Percentiles rank a stretch among this genome's conserved stretches.
These are phyloP conservation scores for Catocala fraxini DNA, from an alignment of 2,888 invertebrate species.

Conservation along the genomic window DNA sequence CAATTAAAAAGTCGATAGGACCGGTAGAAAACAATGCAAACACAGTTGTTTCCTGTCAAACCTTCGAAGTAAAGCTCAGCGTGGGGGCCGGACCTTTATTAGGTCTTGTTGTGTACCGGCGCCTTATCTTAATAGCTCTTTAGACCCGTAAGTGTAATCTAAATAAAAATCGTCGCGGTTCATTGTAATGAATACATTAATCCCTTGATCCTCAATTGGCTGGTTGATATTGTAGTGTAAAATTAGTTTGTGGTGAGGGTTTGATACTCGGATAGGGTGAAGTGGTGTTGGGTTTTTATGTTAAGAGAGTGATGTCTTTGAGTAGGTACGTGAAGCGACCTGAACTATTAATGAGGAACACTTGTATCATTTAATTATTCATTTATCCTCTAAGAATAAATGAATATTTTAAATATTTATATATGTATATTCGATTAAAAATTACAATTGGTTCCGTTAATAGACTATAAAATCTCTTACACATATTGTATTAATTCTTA, in stretches of 20 bases:
- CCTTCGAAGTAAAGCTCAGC: conserved; percentile 5
- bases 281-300: no score
- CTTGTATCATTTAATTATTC: no score
- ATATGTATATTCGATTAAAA: no score
- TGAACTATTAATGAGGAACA: no score
- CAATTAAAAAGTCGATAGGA: no score
- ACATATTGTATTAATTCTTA: no score
- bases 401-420: no score
- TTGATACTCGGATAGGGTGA: background rate
- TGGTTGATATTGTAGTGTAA: background rate
- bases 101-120: conserved; percentile 10
- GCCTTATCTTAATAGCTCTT: conserved; percentile 37
- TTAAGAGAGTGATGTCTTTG: no score
- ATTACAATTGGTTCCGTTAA: no score
- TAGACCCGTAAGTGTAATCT: conserved; percentile 39
- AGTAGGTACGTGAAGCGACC: no score
- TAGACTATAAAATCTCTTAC: no score
- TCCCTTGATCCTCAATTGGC: background rate
- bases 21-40: conserved; percentile 8
- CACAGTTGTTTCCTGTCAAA: conserved; percentile 18
- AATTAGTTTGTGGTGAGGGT: background rate
- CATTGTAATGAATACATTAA: conserved; percentile 49
- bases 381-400: no score
- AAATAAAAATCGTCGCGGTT: conserved; percentile 40
- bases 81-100: conserved; percentile 14